Evolutionary conservation across 2,113 vertebrate species (phyloP).

Genomic region (Pseudopodoces humilis): DNA sequence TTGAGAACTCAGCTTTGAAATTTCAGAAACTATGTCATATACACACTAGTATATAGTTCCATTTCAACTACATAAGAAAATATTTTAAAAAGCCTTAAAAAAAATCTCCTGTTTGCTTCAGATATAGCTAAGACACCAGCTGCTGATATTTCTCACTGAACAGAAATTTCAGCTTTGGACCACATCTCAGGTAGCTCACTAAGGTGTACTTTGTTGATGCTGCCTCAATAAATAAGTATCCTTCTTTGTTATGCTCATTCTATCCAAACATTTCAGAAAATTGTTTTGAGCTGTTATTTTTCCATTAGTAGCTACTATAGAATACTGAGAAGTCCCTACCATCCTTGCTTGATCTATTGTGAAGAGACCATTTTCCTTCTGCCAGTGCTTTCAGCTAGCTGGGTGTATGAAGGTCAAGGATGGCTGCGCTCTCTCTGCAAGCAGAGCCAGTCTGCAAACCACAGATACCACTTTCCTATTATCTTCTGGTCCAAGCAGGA

Average conservation of each 20-base stretch:
- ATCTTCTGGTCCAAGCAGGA: neutral
- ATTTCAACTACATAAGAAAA: neutral
- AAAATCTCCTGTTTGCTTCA: neutral
- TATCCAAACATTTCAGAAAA: neutral
- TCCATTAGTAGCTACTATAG: neutral
- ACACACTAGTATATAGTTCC: neutral
- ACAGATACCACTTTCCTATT: neutral
- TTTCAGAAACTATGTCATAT: neutral
- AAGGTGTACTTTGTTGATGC: neutral
- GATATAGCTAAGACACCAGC: neutral
- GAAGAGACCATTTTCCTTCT: neutral
- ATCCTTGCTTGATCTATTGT: neutral
- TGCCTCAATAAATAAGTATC: neutral
- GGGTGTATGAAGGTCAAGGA: neutral
- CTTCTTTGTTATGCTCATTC: neutral
- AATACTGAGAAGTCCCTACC: neutral
- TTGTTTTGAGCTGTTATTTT: neutral
- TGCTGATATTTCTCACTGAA: neutral
- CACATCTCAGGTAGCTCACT: neutral
- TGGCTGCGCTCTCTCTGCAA: rapidly evolving
- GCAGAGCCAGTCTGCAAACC: neutral
- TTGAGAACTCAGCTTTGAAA: neutral
- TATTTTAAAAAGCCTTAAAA: neutral
- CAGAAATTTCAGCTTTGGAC: neutral
- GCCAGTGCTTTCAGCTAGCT: neutral